These are phyloP conservation scores for Bathybates hornii DNA, from an alignment of 2,113 vertebrate species.

Conservation along the genomic window DNA sequence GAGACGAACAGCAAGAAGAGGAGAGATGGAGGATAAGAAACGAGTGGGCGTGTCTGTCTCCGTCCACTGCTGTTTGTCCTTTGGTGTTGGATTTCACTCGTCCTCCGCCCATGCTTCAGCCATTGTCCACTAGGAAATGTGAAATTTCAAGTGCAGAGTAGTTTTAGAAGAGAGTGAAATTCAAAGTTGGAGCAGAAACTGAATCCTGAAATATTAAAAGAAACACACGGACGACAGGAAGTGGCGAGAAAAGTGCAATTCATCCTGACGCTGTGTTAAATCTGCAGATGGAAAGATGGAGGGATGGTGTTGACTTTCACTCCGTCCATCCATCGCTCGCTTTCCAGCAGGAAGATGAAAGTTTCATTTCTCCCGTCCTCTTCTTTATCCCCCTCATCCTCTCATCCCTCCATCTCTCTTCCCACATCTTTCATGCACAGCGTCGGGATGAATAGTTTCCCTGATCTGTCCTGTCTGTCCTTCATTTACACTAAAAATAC, in stretches of 20 bases:
- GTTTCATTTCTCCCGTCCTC: background rate
- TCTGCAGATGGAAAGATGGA: background rate
- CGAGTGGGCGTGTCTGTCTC: background rate
- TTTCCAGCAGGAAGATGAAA: background rate
- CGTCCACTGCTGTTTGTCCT: background rate
- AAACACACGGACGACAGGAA: background rate
- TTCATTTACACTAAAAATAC: background rate
- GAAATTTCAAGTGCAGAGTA: background rate
- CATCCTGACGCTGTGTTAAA: background rate
- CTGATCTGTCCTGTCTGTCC: background rate
- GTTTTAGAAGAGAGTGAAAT: background rate
- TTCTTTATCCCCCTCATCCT: background rate
- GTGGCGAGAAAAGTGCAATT: background rate
- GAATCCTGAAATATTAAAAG: background rate
- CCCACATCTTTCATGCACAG: background rate
- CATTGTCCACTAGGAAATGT: background rate
- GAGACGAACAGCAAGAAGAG: background rate
- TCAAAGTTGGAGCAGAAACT: background rate
- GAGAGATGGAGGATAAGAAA: background rate
- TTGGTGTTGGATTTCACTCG: background rate
- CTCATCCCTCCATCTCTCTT: background rate
- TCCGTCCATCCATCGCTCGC: background rate
- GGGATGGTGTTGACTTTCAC: rapidly evolving
- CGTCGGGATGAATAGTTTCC: background rate
- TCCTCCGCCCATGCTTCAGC: background rate